Base-by-base conservation (phyloP, 2,797 vertebrate genomes). In the Helostoma temminkii region DNA sequence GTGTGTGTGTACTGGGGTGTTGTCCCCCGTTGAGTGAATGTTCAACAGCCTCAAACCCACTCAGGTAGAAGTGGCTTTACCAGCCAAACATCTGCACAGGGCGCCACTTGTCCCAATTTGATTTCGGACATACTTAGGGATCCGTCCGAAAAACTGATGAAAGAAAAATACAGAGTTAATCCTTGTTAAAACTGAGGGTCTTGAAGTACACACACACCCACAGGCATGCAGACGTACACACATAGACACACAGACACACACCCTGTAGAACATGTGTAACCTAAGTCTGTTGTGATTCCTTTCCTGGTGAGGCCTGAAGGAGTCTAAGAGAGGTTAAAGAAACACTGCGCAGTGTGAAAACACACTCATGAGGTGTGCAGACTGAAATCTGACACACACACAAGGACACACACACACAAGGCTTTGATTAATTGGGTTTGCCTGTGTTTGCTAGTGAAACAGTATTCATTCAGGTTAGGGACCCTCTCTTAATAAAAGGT, bases 81-180 rank as follows among this genome's bases (percentile, higher is more conserved):
- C 72, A 3, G 78, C 70, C 79, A 93, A 93, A 93, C 89, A 92
- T 91, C 92, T 71, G 86, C 90, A 93, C 89, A 92, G 89, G 88
- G 89, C 87, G 70, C 87, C 78, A 59, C 92, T 92, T 92, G 92
- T 92, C 86, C 86, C 82, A 53, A 88, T 88, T 89, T 89, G 88
- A 92, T 92, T 92, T 87, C 52, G 52, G 74, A 92, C 89, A 91
- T 89, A 90, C 91, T 92, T 90, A 78, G 72, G 87, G 89, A 89
- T 85, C 79, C 74, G 62, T 89, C 76, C 26, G 78, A 81, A 80
- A n/a, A 92, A 85, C 65, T 92, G 89, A 93, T 93, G 90, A 93
- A 92, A 93, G 88, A 82, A 91, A 90, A 93, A 93, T 89, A 93
- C 50, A 85, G 83, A 84, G 69, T 85, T 92, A 92, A 93, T 92